These are phyloP conservation scores for Balaenoptera acutorostrata DNA, from an alignment of 2,113 vertebrate species.

Conservation along the genomic window DNA sequence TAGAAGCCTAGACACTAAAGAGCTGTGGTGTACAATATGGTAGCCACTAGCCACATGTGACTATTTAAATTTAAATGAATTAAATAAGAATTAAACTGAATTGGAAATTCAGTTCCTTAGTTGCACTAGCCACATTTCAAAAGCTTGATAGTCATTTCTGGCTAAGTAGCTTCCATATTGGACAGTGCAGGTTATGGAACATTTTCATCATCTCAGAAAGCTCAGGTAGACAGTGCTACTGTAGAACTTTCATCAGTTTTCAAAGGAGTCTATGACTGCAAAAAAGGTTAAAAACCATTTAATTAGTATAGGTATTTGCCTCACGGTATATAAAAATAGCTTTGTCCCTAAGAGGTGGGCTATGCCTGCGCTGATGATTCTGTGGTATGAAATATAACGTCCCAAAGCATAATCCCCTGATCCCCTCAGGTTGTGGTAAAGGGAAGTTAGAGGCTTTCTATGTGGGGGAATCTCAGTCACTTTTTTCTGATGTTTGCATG, in stretches of 20 bases:
- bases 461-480: background rate
- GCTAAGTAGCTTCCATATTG: background rate
- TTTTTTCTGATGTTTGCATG: background rate
- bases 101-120: background rate
- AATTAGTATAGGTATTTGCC: background rate
- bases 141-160: background rate
- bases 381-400: background rate
- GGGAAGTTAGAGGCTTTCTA: background rate
- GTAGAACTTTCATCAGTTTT: background rate
- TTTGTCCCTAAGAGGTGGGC: background rate
- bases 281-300: background rate
- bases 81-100: background rate
- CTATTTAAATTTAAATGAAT: background rate
- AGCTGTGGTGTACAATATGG: background rate
- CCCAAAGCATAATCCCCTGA: background rate
- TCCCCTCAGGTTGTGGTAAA: background rate
- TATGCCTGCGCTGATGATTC: background rate
- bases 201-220: background rate
- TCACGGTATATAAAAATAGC: background rate
- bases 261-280: background rate
- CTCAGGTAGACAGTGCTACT: background rate
- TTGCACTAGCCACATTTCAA: background rate
- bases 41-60: background rate
- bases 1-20: background rate
- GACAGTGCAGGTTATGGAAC: background rate